Base-by-base conservation (phyloP, 1,140 invertebrate genomes). In the Drosophila prosaltans region DNA sequence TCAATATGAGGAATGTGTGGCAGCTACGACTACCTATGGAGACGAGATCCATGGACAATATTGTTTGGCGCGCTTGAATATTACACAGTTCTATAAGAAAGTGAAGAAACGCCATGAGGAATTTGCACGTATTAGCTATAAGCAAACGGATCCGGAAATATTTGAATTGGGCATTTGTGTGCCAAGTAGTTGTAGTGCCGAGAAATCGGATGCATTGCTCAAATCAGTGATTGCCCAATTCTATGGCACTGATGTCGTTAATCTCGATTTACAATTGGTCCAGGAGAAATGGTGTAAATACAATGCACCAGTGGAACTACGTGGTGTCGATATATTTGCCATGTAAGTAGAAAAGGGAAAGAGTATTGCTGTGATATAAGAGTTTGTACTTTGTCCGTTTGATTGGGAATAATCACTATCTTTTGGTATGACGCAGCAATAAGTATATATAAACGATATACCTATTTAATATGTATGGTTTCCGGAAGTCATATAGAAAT, bases 1-100 rank as follows among this genome's bases (percentile, higher is more conserved):
- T 0, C 77, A 82, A 55, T 91, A 91, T 65, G 91, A 92, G 65
- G 91, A 92, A 62, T 92, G 91, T 45, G 74, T 92, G 51, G 91
- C 84, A 1, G 88, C 88, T 5, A 73, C 64, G 4, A 40, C 51
- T 2, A 78, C 81, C 26, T 76, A 74, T 8, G 74, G 76, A 10
- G 45, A 72, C 2, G 79, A 70, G 10, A 51, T 91, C 2, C 78
- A 69, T 1, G 91, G 91, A 3, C 90, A 91, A 60, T 91, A 91
- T 26, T 91, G 91, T 43, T 58, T 91, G 65, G 74, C 86, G 4
- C 64, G 70, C 0, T 57, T 91, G 8, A 88, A 91, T 11, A 81
- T 91, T 11, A 91, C 82, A 8, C 9, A 65, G 24, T 91, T 78
- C 66, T 83, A 86, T 9, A 32, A 26, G 0, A 51, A 69, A 11